Base-by-base conservation (phyloP, 2,113 vertebrate species). In the Camelus bactrianus region DNA sequence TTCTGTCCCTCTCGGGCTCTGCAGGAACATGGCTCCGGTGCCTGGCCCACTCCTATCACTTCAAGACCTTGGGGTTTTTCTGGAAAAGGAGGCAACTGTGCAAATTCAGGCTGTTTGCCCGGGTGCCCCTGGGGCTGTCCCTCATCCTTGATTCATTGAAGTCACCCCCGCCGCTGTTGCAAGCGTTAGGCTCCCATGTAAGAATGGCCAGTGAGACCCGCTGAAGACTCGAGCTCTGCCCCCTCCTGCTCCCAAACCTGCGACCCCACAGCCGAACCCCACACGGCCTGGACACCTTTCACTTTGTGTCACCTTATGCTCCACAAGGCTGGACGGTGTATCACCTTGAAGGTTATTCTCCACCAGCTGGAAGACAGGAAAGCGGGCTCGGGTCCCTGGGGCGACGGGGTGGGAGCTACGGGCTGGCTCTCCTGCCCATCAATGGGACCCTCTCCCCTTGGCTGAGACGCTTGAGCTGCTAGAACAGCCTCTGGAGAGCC, bases 401-500 rank as follows among this genome's bases (percentile, higher is more conserved):
- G 79, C 14, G 24, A 17, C 6, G 11, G 10, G 22, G 11, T 12
- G 38, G 42, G 42, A 5, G 30, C 24, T 14, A 19, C 12, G 58
- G 28, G 50, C 65, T 19, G 8, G 46, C 15, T 32, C 30, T n/a
- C 12, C 72, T 30, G 11, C 30, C 8, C 69, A n/a, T 13, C 38
- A 46, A n/a, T 26, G 2, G n/a, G 60, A 20, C 11, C 60, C 19
- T 26, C 26, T n/a, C 67, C 54, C 26, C 8, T 4, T 2, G 16
- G 30, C 86, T 22, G 32, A 65, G 87, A 24, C 3, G 9, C 22
- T 8, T 15, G 22, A 48, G 77, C 22, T 35, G 30, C 8, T 16
- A 0, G 46, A 2, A 8, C 0, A 11, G 35, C 35, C 32, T 30
- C 22, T 32, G 12, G 7, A n/a, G 20, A 8, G 38, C 26, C 11